Base-by-base conservation (phyloP, 2,113 vertebrate species). In the Salminus brasiliensis region DNA sequence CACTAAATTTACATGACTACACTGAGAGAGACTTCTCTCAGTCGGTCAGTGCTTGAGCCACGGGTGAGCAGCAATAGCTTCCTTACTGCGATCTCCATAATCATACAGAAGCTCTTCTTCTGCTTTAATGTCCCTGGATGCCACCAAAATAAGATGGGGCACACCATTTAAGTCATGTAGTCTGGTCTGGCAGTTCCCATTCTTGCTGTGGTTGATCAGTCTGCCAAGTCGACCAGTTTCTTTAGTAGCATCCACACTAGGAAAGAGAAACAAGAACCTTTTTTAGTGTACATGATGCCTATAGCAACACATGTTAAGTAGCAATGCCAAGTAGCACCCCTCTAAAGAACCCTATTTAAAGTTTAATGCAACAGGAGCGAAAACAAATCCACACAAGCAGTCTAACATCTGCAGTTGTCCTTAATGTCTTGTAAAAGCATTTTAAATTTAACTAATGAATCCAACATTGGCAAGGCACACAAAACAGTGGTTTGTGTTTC, bases 31-130 rank as follows among this genome's bases (percentile, higher is more conserved):
- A 67, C 15, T 13, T 1, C 13, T 67, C 63, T 12, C 2, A 55
- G 5, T 18, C 59, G 34, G 68, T 94, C 88, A 97, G 75, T 94
- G 87, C 93, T 98, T 98, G 78, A 98, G 95, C 96, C 97, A 99
- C 0, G 97, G 98, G 73, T 99, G 92, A 81, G 97, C 97, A 49
- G 90, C 93, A 65, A 97, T 88, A 39, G 97, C 95, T 21, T 93
- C 93, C 90, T 93, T 94, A 88, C 97, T 99, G 30, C 97, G 93
- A 87, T 99, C 97, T 0, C 97, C 97, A 0, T 99, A 98, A 87
- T 99, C 97, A 0, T 99, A 98, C 32, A 99, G 92, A 8, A 99
- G 93, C 90, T 99, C 97, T 87, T 99, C 97, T 11, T 93, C 96
- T 0, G 89, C 91, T 52, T 86, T 45, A 63, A 99, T 95, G 93